Base-by-base conservation (phyloP, 2,113 vertebrate genomes). In the Empidonax traillii region DNA sequence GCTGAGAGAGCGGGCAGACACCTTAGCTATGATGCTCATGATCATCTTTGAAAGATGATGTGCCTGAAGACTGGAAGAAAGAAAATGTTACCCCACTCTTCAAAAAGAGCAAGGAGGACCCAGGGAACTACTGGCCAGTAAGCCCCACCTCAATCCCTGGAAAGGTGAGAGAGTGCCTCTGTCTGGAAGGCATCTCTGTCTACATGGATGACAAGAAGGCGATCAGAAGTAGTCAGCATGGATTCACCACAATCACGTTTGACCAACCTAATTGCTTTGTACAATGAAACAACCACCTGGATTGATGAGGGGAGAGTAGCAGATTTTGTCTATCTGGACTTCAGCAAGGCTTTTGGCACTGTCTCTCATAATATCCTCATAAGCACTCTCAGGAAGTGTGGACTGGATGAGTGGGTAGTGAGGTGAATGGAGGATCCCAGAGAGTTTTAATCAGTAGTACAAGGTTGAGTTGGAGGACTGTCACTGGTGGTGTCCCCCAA, bases 391-490 rank as follows among this genome's bases (percentile, higher is more conserved):
- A 63, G 4, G 3, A 41, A 12, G 14, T 3, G 14, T 13, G 7
- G 30, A 56, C 58, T 18, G 24, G 49, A 35, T 63, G 41, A 79
- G 6, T 28, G 2, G 2, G 28, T 23, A n/a, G 19, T 21, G 6
- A 9, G 1, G 8, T 30, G 3, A 87, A 30, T 22, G 55, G 20
- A 56, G 31, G 55, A n/a, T 56, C 33, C 20, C 13, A 49, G 35
- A 63, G 41, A 17, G 13, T 25, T 6, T 1, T 24, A 18, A 12
- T 63, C 24, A 41, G 58, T 27, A 14, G 13, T 3, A 41, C n/a
- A 35, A 30, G 1, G n/a, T 56, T 1, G 2, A 1, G 3, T 7
- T 71, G 31, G n/a, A 56, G 41, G 9, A 0, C 43, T 56, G 35
- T 22, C 27, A 46, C 30, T 49, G 16, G 2, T 41, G 30, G 6